Percentiles rank a stretch among this genome's conserved stretches.
These are phyloP conservation scores for Sebastes schlegelii DNA, from an alignment of 2,113 vertebrate species.

Conservation along the genomic window DNA sequence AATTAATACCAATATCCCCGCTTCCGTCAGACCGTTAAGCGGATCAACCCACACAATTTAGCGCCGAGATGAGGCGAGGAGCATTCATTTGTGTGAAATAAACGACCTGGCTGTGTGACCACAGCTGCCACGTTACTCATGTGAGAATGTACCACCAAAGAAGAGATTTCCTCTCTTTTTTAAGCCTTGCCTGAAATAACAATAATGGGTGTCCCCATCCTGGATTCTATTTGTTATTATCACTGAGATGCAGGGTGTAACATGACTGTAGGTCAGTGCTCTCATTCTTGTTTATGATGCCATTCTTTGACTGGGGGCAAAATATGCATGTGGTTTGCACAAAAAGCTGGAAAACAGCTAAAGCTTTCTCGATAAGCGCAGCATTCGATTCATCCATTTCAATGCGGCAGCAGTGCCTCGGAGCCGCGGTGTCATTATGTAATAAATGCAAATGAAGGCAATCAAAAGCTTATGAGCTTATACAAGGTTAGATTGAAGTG, in stretches of 20 bases:
- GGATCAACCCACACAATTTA: slow-evolving; percentile 71
- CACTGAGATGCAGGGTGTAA: background rate
- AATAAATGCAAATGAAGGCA: slow-evolving; percentile 70
- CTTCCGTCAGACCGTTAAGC: slow-evolving; percentile 59
- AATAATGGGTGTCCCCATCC: slow-evolving; percentile 20
- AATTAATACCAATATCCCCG: slow-evolving; percentile 67
- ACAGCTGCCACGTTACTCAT: slow-evolving; percentile 48
- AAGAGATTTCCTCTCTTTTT: slow-evolving; percentile 18
- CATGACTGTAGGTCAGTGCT: slow-evolving; percentile 7
- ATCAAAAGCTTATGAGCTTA: slow-evolving; percentile 61
- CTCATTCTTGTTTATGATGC: slow-evolving; percentile 9
- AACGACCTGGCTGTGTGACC: slow-evolving; percentile 49
- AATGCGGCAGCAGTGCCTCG: background rate
- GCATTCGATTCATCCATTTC: slow-evolving; percentile 20
- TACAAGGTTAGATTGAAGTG: slow-evolving; percentile 47
- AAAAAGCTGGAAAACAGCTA: slow-evolving; percentile 29
- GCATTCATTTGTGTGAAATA: slow-evolving; percentile 57
- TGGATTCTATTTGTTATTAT: slow-evolving; percentile 7
- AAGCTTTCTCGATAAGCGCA: slow-evolving; percentile 23
- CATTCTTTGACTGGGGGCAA: background rate
- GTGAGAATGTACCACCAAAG: slow-evolving; percentile 41
- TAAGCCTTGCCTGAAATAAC: background rate
- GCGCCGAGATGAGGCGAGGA: slow-evolving; percentile 46
- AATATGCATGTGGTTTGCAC: background rate
- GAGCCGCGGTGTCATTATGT: slow-evolving; percentile 26